Conservation (phyloP, 2,797 vertebrate genomes). For the Serranus cabrilla region DNA sequence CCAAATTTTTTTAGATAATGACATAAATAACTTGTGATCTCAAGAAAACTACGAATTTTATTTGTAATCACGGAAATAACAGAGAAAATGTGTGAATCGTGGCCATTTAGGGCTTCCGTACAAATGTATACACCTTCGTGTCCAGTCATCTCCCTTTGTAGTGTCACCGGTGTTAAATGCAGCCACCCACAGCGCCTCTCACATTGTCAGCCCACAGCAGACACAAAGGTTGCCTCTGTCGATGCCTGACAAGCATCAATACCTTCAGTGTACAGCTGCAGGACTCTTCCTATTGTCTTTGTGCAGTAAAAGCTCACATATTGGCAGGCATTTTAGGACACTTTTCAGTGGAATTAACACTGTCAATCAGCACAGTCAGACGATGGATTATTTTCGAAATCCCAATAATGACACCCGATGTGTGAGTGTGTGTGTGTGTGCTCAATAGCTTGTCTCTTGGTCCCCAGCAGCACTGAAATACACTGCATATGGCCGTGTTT, state of each 20-base stretch:
- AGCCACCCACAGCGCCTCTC: slow-evolving; percentile 55
- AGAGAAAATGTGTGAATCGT: too few species aligned
- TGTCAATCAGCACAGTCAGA: slow-evolving; percentile 70
- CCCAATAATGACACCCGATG: slow-evolving; percentile 55
- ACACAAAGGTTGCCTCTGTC: slow-evolving; percentile 66
- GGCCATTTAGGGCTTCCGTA: not conserved
- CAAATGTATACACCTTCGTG: slow-evolving; percentile 16
- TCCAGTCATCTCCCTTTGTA: slow-evolving; percentile 40
- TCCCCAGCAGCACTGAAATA: slow-evolving; percentile 33
- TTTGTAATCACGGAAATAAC: too few species aligned
- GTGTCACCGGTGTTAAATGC: slow-evolving; percentile 25
- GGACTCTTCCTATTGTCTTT: slow-evolving; percentile 68
- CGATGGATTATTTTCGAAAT: slow-evolving; percentile 74
- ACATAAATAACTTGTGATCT: too few species aligned
- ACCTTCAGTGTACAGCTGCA: slow-evolving; percentile 44
- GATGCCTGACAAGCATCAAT: slow-evolving; percentile 68
- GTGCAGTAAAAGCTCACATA: slow-evolving; percentile 70
- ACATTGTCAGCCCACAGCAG: slow-evolving; percentile 57
- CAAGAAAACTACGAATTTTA: too few species aligned
- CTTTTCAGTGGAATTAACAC: slow-evolving; percentile 78
- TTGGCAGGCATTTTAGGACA: slow-evolving; percentile 77
- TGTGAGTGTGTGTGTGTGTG: slow-evolving; percentile 18
- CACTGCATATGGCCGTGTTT: slow-evolving; percentile 51
- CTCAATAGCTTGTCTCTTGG: slow-evolving; percentile 41
- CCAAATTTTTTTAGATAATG: too few species aligned